Conservation (phyloP, 2,888 invertebrate species). For the Ypsolopha sequella region DNA sequence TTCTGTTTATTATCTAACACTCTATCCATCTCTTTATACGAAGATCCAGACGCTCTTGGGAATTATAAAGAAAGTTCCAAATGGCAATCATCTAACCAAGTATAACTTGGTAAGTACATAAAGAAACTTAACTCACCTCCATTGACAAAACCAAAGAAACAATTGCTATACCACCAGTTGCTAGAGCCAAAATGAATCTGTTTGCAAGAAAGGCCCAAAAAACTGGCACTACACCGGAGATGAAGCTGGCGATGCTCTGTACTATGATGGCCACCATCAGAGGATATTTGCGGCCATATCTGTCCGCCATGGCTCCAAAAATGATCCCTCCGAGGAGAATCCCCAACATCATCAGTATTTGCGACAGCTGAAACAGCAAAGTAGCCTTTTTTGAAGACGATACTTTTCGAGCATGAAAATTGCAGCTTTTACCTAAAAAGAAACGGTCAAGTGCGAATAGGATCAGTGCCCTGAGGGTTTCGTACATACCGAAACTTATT, state of each 20-base stretch:
- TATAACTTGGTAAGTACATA: too few relatives aligned
- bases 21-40: too few relatives aligned
- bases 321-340: slow-evolving; percentile 72
- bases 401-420: too few relatives aligned
- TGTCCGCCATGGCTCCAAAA: slow-evolving; percentile 73
- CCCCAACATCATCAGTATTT: slow-evolving; percentile 74
- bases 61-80: too few relatives aligned
- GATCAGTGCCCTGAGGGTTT: too few relatives aligned
- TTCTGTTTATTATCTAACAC: too few relatives aligned
- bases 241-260: slow-evolving; percentile 62
- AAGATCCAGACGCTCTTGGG: too few relatives aligned
- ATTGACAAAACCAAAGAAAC: slow-evolving; percentile 77
- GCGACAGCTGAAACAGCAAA: slow-evolving; percentile 52
- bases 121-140: slow-evolving; percentile 43
- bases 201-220: slow-evolving; percentile 64
- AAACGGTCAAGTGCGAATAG: too few relatives aligned
- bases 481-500: too few relatives aligned
- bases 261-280: slow-evolving; percentile 67
- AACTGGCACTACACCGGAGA: slow-evolving; percentile 64
- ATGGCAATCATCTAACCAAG: too few relatives aligned
- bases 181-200: slow-evolving; percentile 70
- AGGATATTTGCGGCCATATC: slow-evolving; percentile 70
- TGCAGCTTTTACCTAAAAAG: too few relatives aligned
- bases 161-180: slow-evolving; percentile 73
- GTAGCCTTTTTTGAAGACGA: too few relatives aligned